Conservation (phyloP, 2,113 vertebrate genomes). For the Forbesichthys papilliferus region DNA sequence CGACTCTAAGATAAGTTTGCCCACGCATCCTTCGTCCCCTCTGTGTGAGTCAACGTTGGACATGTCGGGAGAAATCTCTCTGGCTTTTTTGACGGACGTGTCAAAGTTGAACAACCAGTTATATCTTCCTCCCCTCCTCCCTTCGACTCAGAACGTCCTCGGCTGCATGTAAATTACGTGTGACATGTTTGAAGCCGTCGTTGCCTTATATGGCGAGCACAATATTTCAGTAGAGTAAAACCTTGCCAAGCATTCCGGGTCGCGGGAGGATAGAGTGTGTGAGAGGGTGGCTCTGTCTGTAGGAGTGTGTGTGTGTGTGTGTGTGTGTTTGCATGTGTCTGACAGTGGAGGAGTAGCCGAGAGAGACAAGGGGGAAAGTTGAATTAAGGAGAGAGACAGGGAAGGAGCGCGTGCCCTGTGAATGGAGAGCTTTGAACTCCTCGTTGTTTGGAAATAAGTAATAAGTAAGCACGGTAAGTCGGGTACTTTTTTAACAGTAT, state of each 20-base stretch:
- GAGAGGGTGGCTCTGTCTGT: constrained; percentile 66
- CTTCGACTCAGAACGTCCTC: constrained; percentile 35
- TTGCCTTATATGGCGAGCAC: constrained; percentile 87
- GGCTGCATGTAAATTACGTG: constrained; percentile 82
- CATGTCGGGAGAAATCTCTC: constrained; percentile 65
- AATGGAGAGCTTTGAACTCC: constrained; percentile 23
- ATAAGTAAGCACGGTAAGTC: not conserved
- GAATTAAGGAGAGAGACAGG: constrained; percentile 21
- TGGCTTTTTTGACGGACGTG: not conserved
- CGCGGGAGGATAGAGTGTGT: constrained; percentile 73
- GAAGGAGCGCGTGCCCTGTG: constrained; percentile 44
- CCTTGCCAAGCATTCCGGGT: constrained; percentile 81
- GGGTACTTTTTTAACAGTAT: constrained; percentile 22
- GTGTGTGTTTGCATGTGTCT: constrained; percentile 31
- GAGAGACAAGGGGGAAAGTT: constrained; percentile 30
- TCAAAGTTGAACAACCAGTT: not conserved
- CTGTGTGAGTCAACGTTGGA: constrained; percentile 69
- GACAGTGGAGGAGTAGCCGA: constrained; percentile 59
- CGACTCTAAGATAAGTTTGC: constrained; percentile 70
- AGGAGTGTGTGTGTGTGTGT: constrained; percentile 56
- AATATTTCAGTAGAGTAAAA: constrained; percentile 81
- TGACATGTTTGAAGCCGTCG: constrained; percentile 82
- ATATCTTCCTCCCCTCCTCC: not conserved
- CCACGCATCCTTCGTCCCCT: constrained; percentile 72
- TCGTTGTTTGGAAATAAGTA: constrained; percentile 60